Evolutionary conservation across 2,888 invertebrate genomes (phyloP), one percentile per base, ranked within the genome.

Genomic region (Charanyca ferruginea): DNA sequence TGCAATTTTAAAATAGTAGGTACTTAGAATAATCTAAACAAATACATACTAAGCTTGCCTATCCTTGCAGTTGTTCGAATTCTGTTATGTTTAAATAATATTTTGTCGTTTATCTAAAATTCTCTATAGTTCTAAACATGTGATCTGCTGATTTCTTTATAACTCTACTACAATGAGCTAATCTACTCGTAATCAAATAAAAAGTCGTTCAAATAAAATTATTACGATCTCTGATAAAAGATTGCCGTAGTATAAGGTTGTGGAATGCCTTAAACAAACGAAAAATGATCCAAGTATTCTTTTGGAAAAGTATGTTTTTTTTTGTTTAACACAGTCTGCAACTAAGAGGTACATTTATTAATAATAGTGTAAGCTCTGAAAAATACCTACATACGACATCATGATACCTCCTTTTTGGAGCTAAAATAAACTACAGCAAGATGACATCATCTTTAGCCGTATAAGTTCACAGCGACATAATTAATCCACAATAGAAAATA

Each of bases 381-480:
- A 38, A 38, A 38, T 38, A 38, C 38, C 38, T 38, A 38, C 38
- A 16, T 5, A 16, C 38, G 38, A 38, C 38, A 38, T 38, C 16
- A 2, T 16, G 4, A 2, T 35, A 16, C 16, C 38, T 13, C 49
- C 52, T 20, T 49, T 61, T 59, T 45, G 16, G 3, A 20, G 8
- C 38, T 49, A 42, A 57, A 57, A 53, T 9, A 61, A 72, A 53
- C 35, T 53, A 48, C 13, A 45, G 22, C 16, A 47, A 47, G 53
- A 55, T 77, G 74, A 75, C 54, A 77, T 75, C 74, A 75, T 59
- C 51, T 23, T 18, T 41, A 38, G 2, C 73, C 52, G 23, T 59
- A 66, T 62, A 54, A 59, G 73, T 38, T 41, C 45, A 38, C 55
- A 77, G 45, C 35, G 11, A 66, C 35, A 48, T 16, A 62, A 28